Conservation (phyloP, 2,888 invertebrate genomes). For the Lasioglossum morio region DNA sequence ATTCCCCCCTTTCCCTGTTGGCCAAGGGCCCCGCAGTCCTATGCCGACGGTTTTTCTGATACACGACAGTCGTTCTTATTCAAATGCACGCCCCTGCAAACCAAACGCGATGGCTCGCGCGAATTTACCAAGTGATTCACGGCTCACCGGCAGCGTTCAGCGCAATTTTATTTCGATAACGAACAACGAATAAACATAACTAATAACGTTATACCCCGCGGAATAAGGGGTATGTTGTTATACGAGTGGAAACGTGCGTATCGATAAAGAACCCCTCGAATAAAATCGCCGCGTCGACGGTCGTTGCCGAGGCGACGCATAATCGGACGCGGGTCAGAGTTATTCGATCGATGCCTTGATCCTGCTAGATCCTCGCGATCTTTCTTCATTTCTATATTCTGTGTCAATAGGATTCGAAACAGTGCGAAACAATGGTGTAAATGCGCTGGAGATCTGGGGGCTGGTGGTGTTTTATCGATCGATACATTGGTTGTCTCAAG, state of each 20-base stretch:
- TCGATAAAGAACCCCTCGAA: neutral
- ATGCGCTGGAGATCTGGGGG: neutral
- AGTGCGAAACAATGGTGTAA: neutral
- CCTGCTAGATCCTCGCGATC: neutral
- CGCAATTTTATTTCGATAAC: slow-evolving; percentile 18
- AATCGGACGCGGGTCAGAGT: neutral
- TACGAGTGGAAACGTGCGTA: neutral
- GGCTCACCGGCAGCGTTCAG: slow-evolving; percentile 20
- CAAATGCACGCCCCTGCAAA: slow-evolving; percentile 76
- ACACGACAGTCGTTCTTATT: slow-evolving; percentile 78
- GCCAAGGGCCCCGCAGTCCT: neutral
- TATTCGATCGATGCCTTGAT: slow-evolving; percentile 3
- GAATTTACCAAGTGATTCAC: slow-evolving; percentile 66
- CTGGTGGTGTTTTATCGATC: neutral
- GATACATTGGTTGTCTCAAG: neutral
- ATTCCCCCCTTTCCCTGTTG: slow-evolving; percentile 30
- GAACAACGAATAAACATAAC: slow-evolving; percentile 18
- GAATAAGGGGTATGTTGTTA: slow-evolving; percentile 8
- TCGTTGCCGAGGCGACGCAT: neutral
- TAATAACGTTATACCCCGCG: slow-evolving; percentile 8
- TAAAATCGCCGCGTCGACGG: neutral
- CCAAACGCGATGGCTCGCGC: slow-evolving; percentile 61
- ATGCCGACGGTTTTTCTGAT: slow-evolving; percentile 59
- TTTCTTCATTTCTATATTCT: neutral
- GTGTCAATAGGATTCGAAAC: neutral